Conservation (phyloP, 2,113 vertebrate species). For the Xenopus tropicalis region DNA sequence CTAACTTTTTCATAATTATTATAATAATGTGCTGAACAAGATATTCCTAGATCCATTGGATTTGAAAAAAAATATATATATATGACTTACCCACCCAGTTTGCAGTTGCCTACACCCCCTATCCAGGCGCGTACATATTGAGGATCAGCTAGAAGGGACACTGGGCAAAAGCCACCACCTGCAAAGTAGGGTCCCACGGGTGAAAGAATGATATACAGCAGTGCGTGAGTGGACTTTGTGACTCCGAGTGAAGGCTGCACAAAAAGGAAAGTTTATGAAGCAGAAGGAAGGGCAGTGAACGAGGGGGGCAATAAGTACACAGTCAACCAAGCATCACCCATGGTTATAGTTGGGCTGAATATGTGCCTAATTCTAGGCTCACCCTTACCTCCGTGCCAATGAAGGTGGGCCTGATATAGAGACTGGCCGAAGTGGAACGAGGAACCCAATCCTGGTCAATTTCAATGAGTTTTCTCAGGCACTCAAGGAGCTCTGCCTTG, state of each 20-base stretch:
- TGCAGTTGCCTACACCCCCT: constrained; percentile 81
- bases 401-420: constrained; percentile 84
- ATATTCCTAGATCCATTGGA: too few relatives aligned
- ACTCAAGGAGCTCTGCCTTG: constrained; percentile 71
- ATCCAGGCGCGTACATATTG: constrained; percentile 73
- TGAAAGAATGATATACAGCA: constrained; percentile 78
- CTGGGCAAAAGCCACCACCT: constrained; percentile 71
- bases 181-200: constrained; percentile 83
- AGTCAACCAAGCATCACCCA: too few relatives aligned
- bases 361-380: too few relatives aligned
- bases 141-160: constrained; percentile 82
- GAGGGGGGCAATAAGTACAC: too few relatives aligned
- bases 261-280: neutral
- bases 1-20: too few relatives aligned
- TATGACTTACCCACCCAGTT: constrained; percentile 88
- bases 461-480: constrained; percentile 76
- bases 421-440: constrained; percentile 64
- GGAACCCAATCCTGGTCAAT: constrained; percentile 87
- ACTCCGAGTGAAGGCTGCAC: constrained; percentile 79
- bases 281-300: neutral
- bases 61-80: neutral
- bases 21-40: too few relatives aligned
- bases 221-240: constrained; percentile 55
- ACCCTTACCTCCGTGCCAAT: constrained; percentile 74
- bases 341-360: too few relatives aligned